Base-by-base conservation (phyloP, 2,113 vertebrate species). In the Tursiops truncatus region DNA sequence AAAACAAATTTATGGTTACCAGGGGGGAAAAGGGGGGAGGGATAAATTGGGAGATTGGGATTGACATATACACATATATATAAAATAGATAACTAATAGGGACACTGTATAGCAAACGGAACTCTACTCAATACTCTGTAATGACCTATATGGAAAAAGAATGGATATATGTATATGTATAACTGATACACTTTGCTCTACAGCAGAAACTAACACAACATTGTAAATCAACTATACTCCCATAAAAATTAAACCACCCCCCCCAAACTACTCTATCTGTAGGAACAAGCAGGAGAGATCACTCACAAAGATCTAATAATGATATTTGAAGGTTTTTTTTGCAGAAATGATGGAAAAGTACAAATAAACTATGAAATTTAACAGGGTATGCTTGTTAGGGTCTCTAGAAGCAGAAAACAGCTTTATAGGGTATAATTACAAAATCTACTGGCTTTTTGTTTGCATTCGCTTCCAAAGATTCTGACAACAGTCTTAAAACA, bases 231-330 rank as follows among this genome's bases (percentile, higher is more conserved):
- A 79, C 76, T n/a, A n/a, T 23, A 79, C 47, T 50, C 73, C 73
- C 47, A 50, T 11, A 50, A 77, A 50, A 17, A 50, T 50, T 50
- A 17, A 56, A 18, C 53, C 53, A 5, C 38, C 38, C 53, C 0
- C 53, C 53, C 53, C 5, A 41, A 58, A 70, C 41, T n/a, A 74
- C 3, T 41, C 65, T 50, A 8, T 81, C 71, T 89, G 23, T 18
- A 87, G 74, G 92, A 95, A 74, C 74, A 91, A 83, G 60, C 44
- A 88, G 65, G 3, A 2, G 67, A 11, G 10, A 4, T 83, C 38
- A 31, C 80, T 93, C 91, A 96, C 33, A 96, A 87, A 84, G 90
- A 95, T n/a, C 67, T 83, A 86, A 25, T 91, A 90, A 96, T 95
- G 63, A 31, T 68, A 95, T 76, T 5, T 97, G 53, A 97, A 97